Conservation (phyloP, 2,797 vertebrate genomes). For the Microcaecilia unicolor region DNA sequence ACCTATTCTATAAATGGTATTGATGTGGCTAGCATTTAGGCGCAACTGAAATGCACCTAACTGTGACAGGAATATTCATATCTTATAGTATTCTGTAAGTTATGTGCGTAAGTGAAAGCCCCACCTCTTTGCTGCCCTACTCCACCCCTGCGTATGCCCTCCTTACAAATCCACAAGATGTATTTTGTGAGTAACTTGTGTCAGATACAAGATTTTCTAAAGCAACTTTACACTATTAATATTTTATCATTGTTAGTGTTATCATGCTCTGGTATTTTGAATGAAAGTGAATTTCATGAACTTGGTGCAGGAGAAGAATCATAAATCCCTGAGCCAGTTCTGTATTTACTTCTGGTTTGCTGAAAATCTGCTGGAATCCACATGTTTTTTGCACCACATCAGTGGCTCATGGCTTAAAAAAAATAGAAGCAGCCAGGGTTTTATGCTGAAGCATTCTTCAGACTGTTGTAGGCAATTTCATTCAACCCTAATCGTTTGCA, state of each 20-base stretch:
- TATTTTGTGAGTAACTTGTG: too few relatives aligned
- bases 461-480: constrained; percentile 12
- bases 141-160: too few relatives aligned
- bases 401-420: constrained; percentile 5
- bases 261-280: constrained; percentile 52
- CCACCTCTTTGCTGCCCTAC: too few relatives aligned
- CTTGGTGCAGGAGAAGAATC: constrained; percentile 49
- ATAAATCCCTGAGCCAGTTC: constrained; percentile 38
- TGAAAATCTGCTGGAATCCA: neutral
- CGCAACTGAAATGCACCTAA: too few relatives aligned
- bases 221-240: constrained; percentile 61
- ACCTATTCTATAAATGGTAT: too few relatives aligned
- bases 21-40: too few relatives aligned
- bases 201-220: constrained; percentile 62
- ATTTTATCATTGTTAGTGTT: constrained; percentile 62
- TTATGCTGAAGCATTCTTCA: constrained; percentile 8
- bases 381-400: constrained; percentile 1
- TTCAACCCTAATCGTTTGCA: constrained; percentile 9
- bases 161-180: too few relatives aligned
- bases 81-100: too few relatives aligned
- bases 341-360: constrained; percentile 8
- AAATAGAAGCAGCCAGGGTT: constrained; percentile 9
- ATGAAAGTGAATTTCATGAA: constrained; percentile 43
- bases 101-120: too few relatives aligned
- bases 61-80: too few relatives aligned